phyloP scores from a whole-genome alignment of 2,888 invertebrate species.

The Lochmaea crataegi region DNA sequence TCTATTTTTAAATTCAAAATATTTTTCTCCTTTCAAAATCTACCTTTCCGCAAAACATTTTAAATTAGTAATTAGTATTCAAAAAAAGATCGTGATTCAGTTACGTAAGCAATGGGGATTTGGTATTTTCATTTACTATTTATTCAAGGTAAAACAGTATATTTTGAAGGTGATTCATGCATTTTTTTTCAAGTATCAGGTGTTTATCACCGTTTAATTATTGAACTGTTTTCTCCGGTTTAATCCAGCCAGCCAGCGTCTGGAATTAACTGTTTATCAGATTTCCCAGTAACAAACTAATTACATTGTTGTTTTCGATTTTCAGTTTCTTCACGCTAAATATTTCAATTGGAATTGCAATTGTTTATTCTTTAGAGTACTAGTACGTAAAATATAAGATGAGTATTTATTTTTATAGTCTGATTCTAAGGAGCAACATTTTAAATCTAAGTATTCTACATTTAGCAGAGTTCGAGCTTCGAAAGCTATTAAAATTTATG shows the following conservation, averaged over 20 bases:
- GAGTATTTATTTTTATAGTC: too few species aligned
- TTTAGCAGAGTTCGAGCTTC: too few species aligned
- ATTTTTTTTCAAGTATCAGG: neutral
- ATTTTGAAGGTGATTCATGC: conserved; percentile 1
- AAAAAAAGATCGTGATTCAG: neutral
- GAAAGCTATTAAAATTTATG: too few species aligned
- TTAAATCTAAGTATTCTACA: too few species aligned
- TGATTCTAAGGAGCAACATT: too few species aligned
- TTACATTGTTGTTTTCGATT: neutral
- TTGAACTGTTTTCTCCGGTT: neutral
- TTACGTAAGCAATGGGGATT: neutral
- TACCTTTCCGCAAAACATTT: neutral
- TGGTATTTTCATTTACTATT: neutral
- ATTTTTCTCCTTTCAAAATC: neutral
- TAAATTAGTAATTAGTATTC: neutral
- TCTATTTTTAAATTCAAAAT: neutral
- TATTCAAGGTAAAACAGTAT: neutral
- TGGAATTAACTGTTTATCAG: neutral
- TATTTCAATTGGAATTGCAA: neutral
- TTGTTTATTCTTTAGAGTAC: too few species aligned
- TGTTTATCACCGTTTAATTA: neutral
- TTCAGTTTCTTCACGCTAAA: neutral
- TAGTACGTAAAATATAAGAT: too few species aligned
- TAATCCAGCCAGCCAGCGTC: neutral
- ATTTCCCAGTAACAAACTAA: neutral